Evolutionary conservation across 2,888 invertebrate genomes (phyloP).

Genomic region (Argyresthia goedartella): DNA sequence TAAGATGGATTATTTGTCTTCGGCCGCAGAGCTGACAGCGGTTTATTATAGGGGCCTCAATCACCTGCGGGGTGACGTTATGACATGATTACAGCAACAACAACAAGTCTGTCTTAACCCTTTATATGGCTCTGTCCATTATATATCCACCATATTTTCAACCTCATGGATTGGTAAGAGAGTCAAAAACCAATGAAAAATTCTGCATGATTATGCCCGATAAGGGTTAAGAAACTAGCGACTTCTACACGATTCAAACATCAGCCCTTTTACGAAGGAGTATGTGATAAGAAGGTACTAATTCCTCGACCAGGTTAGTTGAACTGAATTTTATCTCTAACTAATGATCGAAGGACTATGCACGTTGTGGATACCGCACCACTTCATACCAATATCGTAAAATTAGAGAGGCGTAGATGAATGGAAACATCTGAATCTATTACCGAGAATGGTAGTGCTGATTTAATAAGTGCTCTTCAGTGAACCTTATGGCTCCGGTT

Average conservation of each 20-base stretch:
- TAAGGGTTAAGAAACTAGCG: no score
- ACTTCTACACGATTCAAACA: background rate
- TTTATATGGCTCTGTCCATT: no score
- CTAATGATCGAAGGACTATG: constrained; percentile 49
- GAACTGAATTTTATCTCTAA: constrained; percentile 58
- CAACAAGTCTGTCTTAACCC: no score
- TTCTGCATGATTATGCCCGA: no score
- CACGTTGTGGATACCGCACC: constrained; percentile 28
- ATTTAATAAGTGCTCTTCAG: constrained; percentile 8
- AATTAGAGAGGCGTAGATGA: constrained; percentile 53
- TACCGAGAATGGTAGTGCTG: background rate
- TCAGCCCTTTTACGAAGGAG: constrained; percentile 9
- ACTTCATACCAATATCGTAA: constrained; percentile 42
- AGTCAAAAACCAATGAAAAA: no score
- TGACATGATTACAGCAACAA: no score
- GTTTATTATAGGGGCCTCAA: no score
- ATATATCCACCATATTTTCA: no score
- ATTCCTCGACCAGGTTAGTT: constrained; percentile 21
- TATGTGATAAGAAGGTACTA: constrained; percentile 23
- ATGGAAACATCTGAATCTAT: background rate
- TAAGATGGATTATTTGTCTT: no score
- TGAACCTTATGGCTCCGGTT: constrained; percentile 21
- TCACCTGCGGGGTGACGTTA: no score
- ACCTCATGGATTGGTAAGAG: no score
- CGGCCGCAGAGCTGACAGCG: no score